phyloP scores from a whole-genome alignment of 2,113 vertebrate species.

The Istiophorus platypterus region DNA sequence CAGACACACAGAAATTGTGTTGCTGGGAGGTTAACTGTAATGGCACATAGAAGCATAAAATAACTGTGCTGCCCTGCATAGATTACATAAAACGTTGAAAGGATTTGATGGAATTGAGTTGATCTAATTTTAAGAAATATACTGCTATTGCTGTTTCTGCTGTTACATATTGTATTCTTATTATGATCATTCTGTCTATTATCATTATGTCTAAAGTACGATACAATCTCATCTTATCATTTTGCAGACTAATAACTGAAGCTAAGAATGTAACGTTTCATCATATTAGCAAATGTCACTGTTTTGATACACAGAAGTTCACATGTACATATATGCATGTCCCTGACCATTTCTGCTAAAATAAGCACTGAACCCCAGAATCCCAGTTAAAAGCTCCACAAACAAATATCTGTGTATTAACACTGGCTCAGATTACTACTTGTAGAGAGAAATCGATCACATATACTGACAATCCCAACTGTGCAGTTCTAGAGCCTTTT shows the following conservation, averaged over 20 bases:
- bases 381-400: neutral
- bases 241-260: neutral
- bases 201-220: neutral
- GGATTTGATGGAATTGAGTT: neutral
- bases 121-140: neutral
- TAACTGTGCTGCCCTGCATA: constrained; percentile 3
- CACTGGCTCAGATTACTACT: neutral
- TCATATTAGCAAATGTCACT: neutral
- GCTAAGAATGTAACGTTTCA: neutral
- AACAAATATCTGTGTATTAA: neutral
- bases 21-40: neutral
- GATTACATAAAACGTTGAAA: neutral
- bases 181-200: neutral
- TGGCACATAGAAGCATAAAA: neutral
- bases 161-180: neutral
- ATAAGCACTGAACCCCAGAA: neutral
- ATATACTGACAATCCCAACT: neutral
- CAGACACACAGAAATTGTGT: neutral
- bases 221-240: neutral
- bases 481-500: neutral
- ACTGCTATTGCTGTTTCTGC: neutral
- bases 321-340: neutral
- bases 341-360: neutral
- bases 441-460: neutral
- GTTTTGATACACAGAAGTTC: neutral